These are phyloP conservation scores for Parambassis ranga DNA, from an alignment of 2,797 vertebrate species.

Conservation along the genomic window DNA sequence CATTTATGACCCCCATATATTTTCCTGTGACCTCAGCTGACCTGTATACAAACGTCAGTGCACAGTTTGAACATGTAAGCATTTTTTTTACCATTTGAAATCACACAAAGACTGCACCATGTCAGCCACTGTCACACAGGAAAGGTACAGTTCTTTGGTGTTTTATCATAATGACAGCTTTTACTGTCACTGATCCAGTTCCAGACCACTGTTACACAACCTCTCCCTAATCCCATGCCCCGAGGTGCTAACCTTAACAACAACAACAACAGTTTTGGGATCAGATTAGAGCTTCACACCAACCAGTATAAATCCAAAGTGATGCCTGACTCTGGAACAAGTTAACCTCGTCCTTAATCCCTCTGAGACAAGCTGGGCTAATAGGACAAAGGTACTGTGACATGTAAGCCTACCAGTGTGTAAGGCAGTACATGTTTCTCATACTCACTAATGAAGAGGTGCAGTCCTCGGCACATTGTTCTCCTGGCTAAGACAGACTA, in stretches of 20 bases:
- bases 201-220: slow-evolving; percentile 47
- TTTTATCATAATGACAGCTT: not conserved
- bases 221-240: slow-evolving; percentile 27
- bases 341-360: slow-evolving; percentile 13
- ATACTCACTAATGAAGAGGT: not conserved
- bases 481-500: too few relatives aligned
- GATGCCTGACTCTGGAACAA: slow-evolving; percentile 1
- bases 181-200: slow-evolving; percentile 22
- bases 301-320: slow-evolving; percentile 1
- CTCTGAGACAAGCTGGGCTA: not conserved
- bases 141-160: not conserved
- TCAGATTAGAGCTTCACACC: slow-evolving; percentile 32
- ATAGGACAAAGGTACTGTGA: not conserved
- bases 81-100: too few relatives aligned
- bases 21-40: too few relatives aligned
- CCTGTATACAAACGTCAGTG: too few relatives aligned
- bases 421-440: not conserved
- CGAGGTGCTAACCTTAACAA: slow-evolving; percentile 20
- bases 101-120: too few relatives aligned
- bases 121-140: too few relatives aligned
- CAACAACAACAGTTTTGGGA: slow-evolving; percentile 39
- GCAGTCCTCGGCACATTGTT: not conserved
- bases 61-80: too few relatives aligned
- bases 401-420: not conserved
- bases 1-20: too few relatives aligned